These are phyloP conservation scores for Trachythela sp. DNA, from an alignment of 64 coral and sea anemone species.

Conservation along the genomic window DNA sequence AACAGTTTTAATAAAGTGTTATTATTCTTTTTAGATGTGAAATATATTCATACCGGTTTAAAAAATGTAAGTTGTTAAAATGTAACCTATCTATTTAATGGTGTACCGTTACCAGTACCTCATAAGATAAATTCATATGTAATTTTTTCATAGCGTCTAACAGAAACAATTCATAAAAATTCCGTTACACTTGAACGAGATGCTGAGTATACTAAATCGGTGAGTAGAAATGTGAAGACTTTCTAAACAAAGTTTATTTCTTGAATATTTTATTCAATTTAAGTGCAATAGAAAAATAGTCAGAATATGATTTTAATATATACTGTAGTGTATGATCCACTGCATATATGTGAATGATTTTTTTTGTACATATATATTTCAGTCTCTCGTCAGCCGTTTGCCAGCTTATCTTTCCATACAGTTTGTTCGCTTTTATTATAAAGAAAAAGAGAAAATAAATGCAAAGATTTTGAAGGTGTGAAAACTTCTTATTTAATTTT, in stretches of 20 bases:
- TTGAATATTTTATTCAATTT: background rate
- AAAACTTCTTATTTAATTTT: background rate
- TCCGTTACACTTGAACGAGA: slow-evolving; percentile 6
- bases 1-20: background rate
- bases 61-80: slow-evolving; percentile 75
- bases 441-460: slow-evolving; percentile 93
- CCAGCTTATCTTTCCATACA: slow-evolving; percentile 79
- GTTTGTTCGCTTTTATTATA: slow-evolving; percentile 95
- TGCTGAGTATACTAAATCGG: background rate
- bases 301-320: too few relatives aligned
- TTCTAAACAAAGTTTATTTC: background rate
- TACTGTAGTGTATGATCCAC: too few relatives aligned
- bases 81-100: background rate
- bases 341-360: background rate
- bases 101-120: too few relatives aligned
- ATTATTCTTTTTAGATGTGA: slow-evolving; percentile 70
- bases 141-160: slow-evolving; percentile 7
- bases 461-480: slow-evolving; percentile 92
- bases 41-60: slow-evolving; percentile 92
- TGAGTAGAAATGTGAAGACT: background rate
- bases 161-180: slow-evolving; percentile 9
- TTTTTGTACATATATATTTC: background rate
- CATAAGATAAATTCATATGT: too few relatives aligned
- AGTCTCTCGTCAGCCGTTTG: slow-evolving; percentile 77
- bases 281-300: too few relatives aligned